phyloP scores from a whole-genome alignment of 1,140 invertebrate genomes.

The Stegodyphus mimosarum region DNA sequence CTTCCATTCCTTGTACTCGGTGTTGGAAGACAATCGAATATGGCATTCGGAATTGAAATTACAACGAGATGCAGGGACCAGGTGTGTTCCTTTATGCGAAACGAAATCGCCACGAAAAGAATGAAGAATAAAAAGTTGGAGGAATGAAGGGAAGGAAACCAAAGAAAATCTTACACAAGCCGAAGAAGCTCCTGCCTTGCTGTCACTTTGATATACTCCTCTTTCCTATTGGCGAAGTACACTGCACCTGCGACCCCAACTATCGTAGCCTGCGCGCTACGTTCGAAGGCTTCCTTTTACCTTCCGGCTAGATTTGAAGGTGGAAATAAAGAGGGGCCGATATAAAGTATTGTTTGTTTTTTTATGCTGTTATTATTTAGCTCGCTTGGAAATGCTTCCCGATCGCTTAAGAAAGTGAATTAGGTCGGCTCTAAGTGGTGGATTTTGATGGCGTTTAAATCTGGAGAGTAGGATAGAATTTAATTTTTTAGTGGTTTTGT shows the following conservation, averaged over 20 bases:
- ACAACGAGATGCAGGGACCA: constrained; percentile 27
- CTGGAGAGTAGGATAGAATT: neutral
- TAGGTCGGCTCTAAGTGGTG: constrained; percentile 49
- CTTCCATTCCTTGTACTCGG: no score
- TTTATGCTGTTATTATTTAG: constrained; percentile 16
- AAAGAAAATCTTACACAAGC: constrained; percentile 18
- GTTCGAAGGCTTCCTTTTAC: neutral
- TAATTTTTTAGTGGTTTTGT: neutral
- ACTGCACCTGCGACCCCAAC: constrained; percentile 36
- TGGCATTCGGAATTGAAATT: constrained; percentile 29
- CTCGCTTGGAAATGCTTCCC: constrained; percentile 2
- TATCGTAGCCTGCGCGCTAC: neutral
- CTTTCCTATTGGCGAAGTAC: constrained; percentile 20
- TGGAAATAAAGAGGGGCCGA: neutral
- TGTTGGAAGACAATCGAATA: constrained; percentile 37
- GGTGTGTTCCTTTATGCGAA: constrained; percentile 45
- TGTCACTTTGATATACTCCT: constrained; percentile 57
- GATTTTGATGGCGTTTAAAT: constrained; percentile 44
- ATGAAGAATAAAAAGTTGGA: constrained; percentile 20
- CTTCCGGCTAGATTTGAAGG: neutral
- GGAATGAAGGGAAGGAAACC: neutral
- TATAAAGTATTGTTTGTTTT: neutral
- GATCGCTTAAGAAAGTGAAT: constrained; percentile 30
- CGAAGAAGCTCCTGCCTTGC: constrained; percentile 21
- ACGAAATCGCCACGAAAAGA: constrained; percentile 43